Evolutionary conservation across 1,140 invertebrate species (phyloP).

Genomic region (Drosophila navojoa): DNA sequence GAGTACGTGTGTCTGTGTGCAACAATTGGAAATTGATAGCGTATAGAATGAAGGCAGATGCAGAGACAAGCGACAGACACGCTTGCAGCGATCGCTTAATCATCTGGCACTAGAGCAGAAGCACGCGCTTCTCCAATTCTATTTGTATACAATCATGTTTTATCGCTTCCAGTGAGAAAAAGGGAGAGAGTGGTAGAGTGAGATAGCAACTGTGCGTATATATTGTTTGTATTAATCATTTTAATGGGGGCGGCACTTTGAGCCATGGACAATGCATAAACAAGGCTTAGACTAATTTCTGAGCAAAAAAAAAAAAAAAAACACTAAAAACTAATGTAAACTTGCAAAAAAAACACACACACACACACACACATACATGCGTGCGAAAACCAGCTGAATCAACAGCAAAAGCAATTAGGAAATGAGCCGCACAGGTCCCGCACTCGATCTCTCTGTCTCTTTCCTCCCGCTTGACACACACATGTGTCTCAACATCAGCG

Average conservation of each 20-base stretch:
- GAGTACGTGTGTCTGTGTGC: conserved; percentile 1
- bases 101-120: conserved; percentile 43
- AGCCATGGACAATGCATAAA: conserved; percentile 5
- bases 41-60: conserved; percentile 4
- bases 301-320: not conserved
- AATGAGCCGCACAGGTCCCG: conserved; percentile 21
- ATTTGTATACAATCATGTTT: conserved; percentile 53
- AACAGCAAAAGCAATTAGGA: conserved; percentile 32
- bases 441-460: conserved; percentile 6
- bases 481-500: conserved; percentile 23
- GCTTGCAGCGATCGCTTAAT: conserved; percentile 36
- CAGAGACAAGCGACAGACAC: not conserved
- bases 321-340: not conserved
- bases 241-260: conserved; percentile 23
- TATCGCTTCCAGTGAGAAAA: conserved; percentile 45
- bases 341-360: not conserved
- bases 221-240: conserved; percentile 14
- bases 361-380: not conserved
- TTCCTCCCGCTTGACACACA: conserved; percentile 1
- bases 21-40: conserved; percentile 26
- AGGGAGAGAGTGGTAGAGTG: conserved; percentile 3
- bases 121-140: conserved; percentile 30
- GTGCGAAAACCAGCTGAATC: conserved; percentile 7
- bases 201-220: not conserved
- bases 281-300: conserved; percentile 5